These are phyloP conservation scores for Thunnus thynnus DNA, from an alignment of 2,113 vertebrate genomes.

Conservation along the genomic window DNA sequence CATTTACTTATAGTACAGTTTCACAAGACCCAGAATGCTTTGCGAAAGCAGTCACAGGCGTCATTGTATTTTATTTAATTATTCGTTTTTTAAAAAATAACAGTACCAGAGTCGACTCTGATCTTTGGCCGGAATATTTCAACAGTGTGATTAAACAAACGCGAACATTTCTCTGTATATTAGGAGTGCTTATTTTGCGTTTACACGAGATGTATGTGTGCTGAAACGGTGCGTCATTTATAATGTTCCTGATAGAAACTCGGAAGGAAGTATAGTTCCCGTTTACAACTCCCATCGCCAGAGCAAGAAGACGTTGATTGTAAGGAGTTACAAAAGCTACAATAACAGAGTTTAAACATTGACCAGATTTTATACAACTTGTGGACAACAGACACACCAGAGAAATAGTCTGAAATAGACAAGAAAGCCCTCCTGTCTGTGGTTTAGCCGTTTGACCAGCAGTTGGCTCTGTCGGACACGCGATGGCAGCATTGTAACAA, in stretches of 20 bases:
- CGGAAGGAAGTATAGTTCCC: conserved; percentile 21
- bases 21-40: neutral
- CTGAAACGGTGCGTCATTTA: conserved; percentile 3
- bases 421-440: neutral
- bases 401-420: neutral
- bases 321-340: too few species aligned
- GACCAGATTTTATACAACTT: neutral
- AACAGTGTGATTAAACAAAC: too few species aligned
- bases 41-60: neutral
- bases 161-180: too few species aligned
- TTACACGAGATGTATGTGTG: neutral
- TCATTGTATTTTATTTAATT: neutral
- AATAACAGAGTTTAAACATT: neutral
- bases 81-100: neutral
- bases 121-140: neutral
- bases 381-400: fast-evolving
- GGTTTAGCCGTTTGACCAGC: neutral
- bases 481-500: conserved; percentile 41
- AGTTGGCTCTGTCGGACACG: neutral
- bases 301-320: neutral
- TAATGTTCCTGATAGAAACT: conserved; percentile 17
- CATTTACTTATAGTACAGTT: neutral
- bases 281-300: neutral
- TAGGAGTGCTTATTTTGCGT: neutral
- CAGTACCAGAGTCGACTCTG: conserved; percentile 60